A percentile compares a stretch with the other conserved stretches of the same genome.
These are phyloP conservation scores for Ectemnius lituratus DNA, from an alignment of 2,888 invertebrate genomes.

Conservation along the genomic window DNA sequence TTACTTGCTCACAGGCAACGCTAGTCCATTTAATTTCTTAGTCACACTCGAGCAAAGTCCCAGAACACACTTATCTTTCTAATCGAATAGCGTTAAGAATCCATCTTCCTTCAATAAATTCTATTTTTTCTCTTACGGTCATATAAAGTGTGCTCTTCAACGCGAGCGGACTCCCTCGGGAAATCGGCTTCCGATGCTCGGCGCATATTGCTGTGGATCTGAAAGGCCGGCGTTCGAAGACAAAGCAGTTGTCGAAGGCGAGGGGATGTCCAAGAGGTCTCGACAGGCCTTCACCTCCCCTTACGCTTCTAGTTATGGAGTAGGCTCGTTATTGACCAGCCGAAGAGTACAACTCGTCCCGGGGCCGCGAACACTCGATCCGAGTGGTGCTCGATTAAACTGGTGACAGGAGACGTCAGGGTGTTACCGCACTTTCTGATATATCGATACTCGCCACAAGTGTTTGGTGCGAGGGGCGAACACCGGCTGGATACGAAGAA, in stretches of 20 bases:
- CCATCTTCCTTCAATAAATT: not conserved
- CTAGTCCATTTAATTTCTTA: too few species aligned
- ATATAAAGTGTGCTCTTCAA: too few species aligned
- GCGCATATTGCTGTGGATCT: not conserved
- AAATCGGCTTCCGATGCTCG: conserved; percentile 24
- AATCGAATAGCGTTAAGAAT: not conserved
- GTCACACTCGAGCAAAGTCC: too few species aligned
- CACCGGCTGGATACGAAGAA: conserved; percentile 45
- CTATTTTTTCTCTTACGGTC: not conserved
- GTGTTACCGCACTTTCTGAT: conserved; percentile 60
- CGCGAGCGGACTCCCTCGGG: not conserved
- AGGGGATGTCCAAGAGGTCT: conserved; percentile 36
- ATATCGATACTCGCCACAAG: conserved; percentile 62
- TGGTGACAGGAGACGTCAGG: conserved; percentile 73
- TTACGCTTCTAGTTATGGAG: conserved; percentile 28
- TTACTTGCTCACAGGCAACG: too few species aligned
- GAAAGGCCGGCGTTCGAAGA: conserved; percentile 30
- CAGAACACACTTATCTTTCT: not conserved
- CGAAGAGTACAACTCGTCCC: conserved; percentile 66
- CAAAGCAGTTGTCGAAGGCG: conserved; percentile 26
- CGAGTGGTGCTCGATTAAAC: conserved; percentile 74
- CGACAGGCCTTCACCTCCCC: conserved; percentile 21
- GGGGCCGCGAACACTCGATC: conserved; percentile 71
- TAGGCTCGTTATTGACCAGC: conserved; percentile 57
- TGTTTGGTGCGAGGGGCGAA: conserved; percentile 38